Conservation (phyloP, 2,113 vertebrate genomes). For the Bettongia penicillata region DNA sequence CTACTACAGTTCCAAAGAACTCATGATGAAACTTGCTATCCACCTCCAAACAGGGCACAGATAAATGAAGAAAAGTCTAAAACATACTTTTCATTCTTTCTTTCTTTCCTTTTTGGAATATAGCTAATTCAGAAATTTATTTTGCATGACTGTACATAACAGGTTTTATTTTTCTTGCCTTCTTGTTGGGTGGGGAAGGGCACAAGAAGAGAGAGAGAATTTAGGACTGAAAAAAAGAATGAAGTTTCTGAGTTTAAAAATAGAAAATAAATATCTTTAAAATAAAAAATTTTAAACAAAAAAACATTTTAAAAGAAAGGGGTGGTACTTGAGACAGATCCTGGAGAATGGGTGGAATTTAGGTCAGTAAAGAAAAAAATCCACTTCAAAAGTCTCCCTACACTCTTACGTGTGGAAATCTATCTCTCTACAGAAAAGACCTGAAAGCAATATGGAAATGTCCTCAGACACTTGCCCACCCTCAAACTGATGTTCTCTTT, state of each 20-base stretch:
- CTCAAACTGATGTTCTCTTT: slow-evolving; percentile 22
- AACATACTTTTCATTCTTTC: background rate
- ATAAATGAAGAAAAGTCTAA: background rate
- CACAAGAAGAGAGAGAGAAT: background rate
- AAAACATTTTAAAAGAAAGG: background rate
- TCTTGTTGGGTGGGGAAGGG: background rate
- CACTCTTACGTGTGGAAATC: background rate
- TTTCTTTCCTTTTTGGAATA: background rate
- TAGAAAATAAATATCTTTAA: background rate
- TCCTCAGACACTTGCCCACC: background rate
- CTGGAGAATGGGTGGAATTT: background rate
- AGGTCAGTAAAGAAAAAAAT: background rate
- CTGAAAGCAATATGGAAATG: background rate
- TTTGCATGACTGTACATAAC: background rate
- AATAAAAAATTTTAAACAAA: background rate
- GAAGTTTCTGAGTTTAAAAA: background rate
- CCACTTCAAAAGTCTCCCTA: background rate
- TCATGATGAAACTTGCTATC: background rate
- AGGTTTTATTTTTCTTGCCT: background rate
- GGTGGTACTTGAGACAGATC: background rate
- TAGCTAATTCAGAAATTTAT: background rate
- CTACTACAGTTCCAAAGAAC: background rate
- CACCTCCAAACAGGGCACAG: background rate
- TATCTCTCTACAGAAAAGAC: background rate
- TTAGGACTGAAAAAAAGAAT: background rate